Evolutionary conservation across 2,797 vertebrate species (phyloP).

Genomic region (Hemitrygon akajei): DNA sequence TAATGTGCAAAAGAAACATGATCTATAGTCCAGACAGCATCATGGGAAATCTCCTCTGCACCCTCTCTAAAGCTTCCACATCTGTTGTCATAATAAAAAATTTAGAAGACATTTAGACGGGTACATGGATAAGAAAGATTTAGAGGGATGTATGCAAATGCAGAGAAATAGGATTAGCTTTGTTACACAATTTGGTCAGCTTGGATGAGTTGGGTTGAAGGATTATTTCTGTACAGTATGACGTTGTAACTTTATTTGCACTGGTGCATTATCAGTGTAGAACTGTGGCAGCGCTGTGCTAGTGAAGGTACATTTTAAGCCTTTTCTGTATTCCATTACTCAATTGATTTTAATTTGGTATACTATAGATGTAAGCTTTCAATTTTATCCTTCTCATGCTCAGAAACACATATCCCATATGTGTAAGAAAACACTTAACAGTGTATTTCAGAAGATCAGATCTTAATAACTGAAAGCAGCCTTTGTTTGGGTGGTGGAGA

Average conservation of each 20-base stretch:
- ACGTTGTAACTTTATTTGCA: not conserved
- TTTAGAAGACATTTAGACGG: no score
- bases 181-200: no score
- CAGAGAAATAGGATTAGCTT: no score
- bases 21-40: no score
- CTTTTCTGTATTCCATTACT: not conserved
- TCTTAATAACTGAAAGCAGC: slow-evolving; percentile 23
- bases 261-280: not conserved
- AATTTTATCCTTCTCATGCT: not conserved
- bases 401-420: slow-evolving; percentile 22
- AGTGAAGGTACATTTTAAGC: not conserved
- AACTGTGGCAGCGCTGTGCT: not conserved
- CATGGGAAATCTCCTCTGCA: no score
- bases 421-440: not conserved
- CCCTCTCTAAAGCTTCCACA: no score
- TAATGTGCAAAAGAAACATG: no score
- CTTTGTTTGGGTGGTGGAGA: slow-evolving; percentile 25
- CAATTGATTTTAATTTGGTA: not conserved
- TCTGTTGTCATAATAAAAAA: no score
- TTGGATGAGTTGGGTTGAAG: no score
- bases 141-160: no score
- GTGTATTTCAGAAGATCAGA: slow-evolving; percentile 22
- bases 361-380: not conserved
- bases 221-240: no score
- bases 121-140: no score